Percentiles rank a stretch among this genome's conserved stretches.
These are phyloP conservation scores for Xanthia icteritia DNA, from an alignment of 2,888 invertebrate genomes.

Conservation along the genomic window DNA sequence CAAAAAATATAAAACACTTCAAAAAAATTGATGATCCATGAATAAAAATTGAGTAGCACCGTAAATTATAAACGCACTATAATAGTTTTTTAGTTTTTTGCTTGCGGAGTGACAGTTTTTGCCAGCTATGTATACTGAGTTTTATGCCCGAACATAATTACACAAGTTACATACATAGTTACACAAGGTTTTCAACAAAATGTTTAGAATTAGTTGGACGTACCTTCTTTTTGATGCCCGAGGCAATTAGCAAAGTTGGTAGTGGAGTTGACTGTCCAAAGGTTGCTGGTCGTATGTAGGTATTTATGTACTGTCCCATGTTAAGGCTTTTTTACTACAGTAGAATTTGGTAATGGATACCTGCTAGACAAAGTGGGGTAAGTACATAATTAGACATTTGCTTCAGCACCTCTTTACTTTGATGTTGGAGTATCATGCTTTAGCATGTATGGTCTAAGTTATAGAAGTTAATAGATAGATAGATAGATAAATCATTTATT, in stretches of 20 bases:
- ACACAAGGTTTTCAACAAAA: neutral
- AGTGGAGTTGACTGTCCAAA: neutral
- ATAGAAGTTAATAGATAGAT: too few species aligned
- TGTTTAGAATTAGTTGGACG: neutral
- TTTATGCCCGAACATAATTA: too few species aligned
- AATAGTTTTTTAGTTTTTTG: neutral
- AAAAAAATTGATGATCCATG: neutral
- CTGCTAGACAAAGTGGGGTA: slow-evolving; percentile 12
- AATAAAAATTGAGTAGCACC: too few species aligned
- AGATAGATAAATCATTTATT: too few species aligned
- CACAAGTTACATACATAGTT: too few species aligned
- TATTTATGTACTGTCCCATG: neutral
- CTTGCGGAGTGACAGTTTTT: neutral
- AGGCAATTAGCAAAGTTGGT: neutral
- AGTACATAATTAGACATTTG: slow-evolving; percentile 49
- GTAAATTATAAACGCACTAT: too few species aligned
- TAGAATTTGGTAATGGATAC: slow-evolving; percentile 35
- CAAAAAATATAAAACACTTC: neutral
- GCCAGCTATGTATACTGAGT: neutral
- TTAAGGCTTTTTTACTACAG: neutral
- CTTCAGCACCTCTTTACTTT: slow-evolving; percentile 46
- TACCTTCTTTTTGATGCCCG: neutral
- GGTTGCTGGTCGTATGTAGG: neutral
- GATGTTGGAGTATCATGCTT: slow-evolving; percentile 25
- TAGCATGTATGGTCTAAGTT: slow-evolving; percentile 25